phyloP scores from a whole-genome alignment of 2,797 vertebrate species.

The Champsocephalus gunnari region DNA sequence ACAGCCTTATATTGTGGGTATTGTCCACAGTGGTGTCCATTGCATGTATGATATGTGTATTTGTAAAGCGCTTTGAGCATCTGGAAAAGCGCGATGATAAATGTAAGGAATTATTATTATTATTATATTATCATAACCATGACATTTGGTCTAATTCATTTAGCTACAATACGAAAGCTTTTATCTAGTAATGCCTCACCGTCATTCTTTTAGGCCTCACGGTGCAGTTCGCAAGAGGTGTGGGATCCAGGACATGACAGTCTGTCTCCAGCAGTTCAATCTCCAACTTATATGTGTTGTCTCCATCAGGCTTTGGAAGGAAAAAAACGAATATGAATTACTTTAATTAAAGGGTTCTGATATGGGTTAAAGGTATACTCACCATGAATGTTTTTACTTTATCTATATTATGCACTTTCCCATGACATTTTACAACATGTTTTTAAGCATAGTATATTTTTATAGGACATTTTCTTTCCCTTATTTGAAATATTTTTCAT shows the following conservation, averaged over 20 bases:
- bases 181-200: slow-evolving; percentile 63
- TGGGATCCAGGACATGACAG: slow-evolving; percentile 84
- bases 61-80: too few species aligned
- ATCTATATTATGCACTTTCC: background rate
- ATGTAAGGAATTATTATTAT: too few species aligned
- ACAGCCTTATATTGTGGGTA: background rate
- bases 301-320: slow-evolving; percentile 64
- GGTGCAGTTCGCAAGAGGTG: slow-evolving; percentile 80
- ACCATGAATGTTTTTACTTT: background rate
- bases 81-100: too few species aligned
- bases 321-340: background rate
- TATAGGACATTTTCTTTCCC: background rate
- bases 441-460: background rate
- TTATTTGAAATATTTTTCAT: too few species aligned
- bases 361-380: too few species aligned
- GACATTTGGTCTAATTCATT: background rate
- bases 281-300: slow-evolving; percentile 72
- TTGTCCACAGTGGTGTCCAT: too few species aligned
- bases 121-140: background rate
- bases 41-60: too few species aligned
- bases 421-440: background rate
- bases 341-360: too few species aligned
- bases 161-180: background rate
- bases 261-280: slow-evolving; percentile 84
- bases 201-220: slow-evolving; percentile 77